Percentiles rank a stretch among this genome's conserved stretches.
phyloP scores from a whole-genome alignment of 2,888 invertebrate species.

The Sphaerophoria taeniata region DNA sequence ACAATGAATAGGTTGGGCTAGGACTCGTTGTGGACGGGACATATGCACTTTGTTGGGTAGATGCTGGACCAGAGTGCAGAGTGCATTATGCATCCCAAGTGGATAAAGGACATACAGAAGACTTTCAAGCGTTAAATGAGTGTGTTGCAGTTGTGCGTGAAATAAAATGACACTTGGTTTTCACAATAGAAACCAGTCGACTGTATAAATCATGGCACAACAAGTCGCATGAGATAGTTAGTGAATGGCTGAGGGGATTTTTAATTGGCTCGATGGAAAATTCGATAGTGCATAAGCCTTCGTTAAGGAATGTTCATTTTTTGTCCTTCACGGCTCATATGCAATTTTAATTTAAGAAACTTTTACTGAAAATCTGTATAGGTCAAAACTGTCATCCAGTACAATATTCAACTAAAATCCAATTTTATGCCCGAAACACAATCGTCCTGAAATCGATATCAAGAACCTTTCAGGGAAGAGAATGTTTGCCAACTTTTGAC shows the following conservation, averaged over 20 bases:
- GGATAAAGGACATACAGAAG: background rate
- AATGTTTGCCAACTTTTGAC: slow-evolving; percentile 19
- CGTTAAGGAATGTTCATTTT: too few relatives aligned
- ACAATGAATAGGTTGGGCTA: slow-evolving; percentile 49
- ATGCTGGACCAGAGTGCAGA: background rate
- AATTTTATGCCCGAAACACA: background rate
- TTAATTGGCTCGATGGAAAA: slow-evolving; percentile 18
- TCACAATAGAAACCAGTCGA: slow-evolving; percentile 36
- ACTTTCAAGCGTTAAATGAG: slow-evolving; percentile 43
- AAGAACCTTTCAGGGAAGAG: background rate
- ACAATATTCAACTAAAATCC: too few relatives aligned
- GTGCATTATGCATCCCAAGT: background rate
- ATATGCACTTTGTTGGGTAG: too few relatives aligned
- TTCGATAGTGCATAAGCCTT: background rate
- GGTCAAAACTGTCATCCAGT: too few relatives aligned
- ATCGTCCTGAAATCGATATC: slow-evolving; percentile 28
- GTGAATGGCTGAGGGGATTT: slow-evolving; percentile 7
- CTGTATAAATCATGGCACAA: slow-evolving; percentile 32
- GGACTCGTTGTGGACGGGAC: background rate
- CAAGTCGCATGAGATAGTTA: background rate
- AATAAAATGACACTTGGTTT: slow-evolving; percentile 52
- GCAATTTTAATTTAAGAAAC: too few relatives aligned
- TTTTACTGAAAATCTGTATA: too few relatives aligned
- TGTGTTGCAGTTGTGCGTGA: slow-evolving; percentile 1
- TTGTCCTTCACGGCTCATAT: too few relatives aligned